A percentile compares a stretch with the other conserved stretches of the same genome.
Evolutionary conservation across 2,888 invertebrate genomes (phyloP).

Genomic region (Diploptera punctata): DNA sequence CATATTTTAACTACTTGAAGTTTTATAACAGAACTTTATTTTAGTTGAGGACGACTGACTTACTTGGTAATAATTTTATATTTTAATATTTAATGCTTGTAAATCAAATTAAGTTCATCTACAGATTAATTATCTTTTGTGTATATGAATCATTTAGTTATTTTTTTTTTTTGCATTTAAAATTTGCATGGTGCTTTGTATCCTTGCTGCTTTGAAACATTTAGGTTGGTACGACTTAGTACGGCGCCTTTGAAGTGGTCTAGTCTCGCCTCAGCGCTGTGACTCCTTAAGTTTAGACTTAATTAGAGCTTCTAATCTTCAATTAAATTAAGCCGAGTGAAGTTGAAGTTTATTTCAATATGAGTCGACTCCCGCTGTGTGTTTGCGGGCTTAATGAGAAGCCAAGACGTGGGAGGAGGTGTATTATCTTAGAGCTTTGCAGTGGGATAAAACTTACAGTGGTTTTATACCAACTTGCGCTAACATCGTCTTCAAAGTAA

Average conservation of each 20-base stretch:
- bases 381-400: slow-evolving; percentile 18
- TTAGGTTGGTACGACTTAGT: neutral
- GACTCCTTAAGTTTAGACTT: slow-evolving; percentile 14
- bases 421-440: neutral
- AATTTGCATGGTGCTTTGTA: too few species aligned
- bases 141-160: too few species aligned
- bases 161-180: too few species aligned
- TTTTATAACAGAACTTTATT: too few species aligned
- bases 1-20: too few species aligned
- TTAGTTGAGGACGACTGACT: too few species aligned
- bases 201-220: neutral
- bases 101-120: too few species aligned
- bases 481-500: neutral
- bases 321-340: slow-evolving; percentile 16
- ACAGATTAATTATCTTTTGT: too few species aligned
- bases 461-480: neutral
- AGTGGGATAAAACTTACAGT: neutral
- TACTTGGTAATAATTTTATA: too few species aligned
- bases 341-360: slow-evolving; percentile 19
- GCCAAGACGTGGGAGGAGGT: neutral
- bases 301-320: slow-evolving; percentile 12
- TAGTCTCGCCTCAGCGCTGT: neutral
- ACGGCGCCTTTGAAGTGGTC: slow-evolving; percentile 16
- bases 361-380: neutral
- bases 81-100: too few species aligned